These are phyloP conservation scores for Notolabrus celidotus DNA, from an alignment of 2,797 vertebrate species.

Conservation along the genomic window DNA sequence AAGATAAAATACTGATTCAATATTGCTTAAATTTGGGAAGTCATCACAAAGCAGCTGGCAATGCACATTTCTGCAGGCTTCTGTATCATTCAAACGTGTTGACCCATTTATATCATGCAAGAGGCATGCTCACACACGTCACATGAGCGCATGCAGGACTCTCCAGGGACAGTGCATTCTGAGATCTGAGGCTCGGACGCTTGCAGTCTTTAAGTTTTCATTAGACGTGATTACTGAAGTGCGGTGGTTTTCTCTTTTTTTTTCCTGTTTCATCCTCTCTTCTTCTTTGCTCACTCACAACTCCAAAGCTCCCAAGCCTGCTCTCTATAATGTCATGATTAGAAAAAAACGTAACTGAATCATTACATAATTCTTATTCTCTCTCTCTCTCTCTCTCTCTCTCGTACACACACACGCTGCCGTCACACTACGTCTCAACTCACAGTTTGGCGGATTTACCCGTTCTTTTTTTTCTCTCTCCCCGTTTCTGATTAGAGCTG, in stretches of 20 bases:
- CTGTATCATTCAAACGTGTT: constrained; percentile 64
- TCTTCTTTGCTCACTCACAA: constrained; percentile 3
- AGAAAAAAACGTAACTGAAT: constrained; percentile 30
- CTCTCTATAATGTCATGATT: constrained; percentile 43
- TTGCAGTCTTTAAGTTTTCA: constrained; percentile 49
- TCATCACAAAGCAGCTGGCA: constrained; percentile 21
- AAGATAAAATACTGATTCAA: not conserved
- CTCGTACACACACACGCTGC: constrained; percentile 17
- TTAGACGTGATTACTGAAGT: constrained; percentile 51
- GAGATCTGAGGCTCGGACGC: constrained; percentile 37
- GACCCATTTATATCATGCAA: constrained; percentile 69
- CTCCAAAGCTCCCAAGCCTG: constrained; percentile 31
- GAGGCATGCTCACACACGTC: constrained; percentile 37
- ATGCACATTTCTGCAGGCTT: constrained; percentile 49
- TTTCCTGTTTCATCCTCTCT: constrained; percentile 4
- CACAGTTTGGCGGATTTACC: constrained; percentile 59
- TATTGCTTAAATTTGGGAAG: constrained; percentile 11
- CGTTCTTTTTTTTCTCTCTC: constrained; percentile 16
- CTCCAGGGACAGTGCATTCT: constrained; percentile 35
- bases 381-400: constrained; percentile 34
- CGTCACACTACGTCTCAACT: constrained; percentile 32
- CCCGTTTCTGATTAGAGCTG: constrained; percentile 70
- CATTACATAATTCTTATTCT: constrained; percentile 68
- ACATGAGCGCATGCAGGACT: constrained; percentile 23
- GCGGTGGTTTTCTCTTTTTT: constrained; percentile 19